Evolutionary conservation across 2,888 invertebrate species (phyloP).

Genomic region (Ptilodon capucinus): DNA sequence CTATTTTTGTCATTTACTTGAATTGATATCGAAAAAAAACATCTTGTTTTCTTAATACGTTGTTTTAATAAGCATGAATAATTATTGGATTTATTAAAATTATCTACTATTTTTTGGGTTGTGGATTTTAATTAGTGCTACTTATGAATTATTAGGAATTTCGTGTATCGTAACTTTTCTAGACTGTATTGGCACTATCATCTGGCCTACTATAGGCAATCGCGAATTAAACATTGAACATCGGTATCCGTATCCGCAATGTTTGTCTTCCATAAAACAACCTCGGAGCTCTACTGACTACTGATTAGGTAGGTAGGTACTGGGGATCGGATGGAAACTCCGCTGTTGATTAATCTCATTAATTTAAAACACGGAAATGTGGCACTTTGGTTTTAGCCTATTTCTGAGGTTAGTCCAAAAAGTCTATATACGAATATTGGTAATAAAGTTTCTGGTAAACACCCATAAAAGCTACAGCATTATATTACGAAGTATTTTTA

Average conservation of each 20-base stretch:
- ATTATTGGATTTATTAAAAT: too few species aligned
- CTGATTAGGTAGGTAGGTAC: neutral
- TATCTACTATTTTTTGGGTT: too few species aligned
- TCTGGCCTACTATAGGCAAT: neutral
- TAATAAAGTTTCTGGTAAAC: neutral
- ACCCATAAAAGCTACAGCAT: neutral
- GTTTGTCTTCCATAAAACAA: neutral
- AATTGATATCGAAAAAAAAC: too few species aligned
- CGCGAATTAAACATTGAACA: neutral
- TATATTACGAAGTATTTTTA: constrained; percentile 10
- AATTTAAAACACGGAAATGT: neutral
- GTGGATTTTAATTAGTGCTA: too few species aligned
- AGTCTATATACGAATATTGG: neutral
- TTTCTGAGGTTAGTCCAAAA: neutral
- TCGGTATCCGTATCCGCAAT: neutral
- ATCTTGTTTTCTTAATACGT: too few species aligned
- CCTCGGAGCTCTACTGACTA: neutral
- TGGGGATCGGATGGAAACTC: neutral
- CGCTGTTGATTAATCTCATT: neutral
- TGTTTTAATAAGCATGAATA: too few species aligned
- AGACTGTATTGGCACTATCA: neutral
- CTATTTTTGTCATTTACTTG: neutral
- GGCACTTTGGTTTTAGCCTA: neutral
- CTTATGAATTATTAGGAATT: too few species aligned
- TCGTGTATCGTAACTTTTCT: neutral